phyloP scores from a whole-genome alignment of 2,888 invertebrate species.

The Nomada ferruginata region DNA sequence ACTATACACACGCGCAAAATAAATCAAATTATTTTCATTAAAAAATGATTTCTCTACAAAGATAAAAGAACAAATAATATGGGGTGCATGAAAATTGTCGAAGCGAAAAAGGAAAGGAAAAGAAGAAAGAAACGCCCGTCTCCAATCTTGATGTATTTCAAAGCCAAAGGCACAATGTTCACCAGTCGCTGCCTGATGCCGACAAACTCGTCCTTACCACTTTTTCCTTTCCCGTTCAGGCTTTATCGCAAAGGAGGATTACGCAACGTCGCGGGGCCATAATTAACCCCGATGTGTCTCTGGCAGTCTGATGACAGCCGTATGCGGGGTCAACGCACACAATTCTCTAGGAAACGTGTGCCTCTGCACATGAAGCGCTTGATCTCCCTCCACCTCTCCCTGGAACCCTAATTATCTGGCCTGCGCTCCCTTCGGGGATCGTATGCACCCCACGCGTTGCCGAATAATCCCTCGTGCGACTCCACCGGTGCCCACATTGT shows the following conservation, averaged over 20 bases:
- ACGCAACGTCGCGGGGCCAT: conserved; percentile 44
- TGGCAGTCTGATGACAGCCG: conserved; percentile 45
- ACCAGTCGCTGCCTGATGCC: not conserved
- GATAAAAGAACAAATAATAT: too few species aligned
- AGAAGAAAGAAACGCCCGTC: not conserved
- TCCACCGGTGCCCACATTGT: conserved; percentile 62
- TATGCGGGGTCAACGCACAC: conserved; percentile 52
- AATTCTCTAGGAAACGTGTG: conserved; percentile 60
- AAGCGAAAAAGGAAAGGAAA: too few species aligned
- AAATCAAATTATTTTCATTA: too few species aligned
- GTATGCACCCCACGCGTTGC: conserved; percentile 42
- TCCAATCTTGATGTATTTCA: not conserved
- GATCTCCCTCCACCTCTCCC: conserved; percentile 17
- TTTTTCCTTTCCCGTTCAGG: conserved; percentile 22
- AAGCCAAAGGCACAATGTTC: conserved; percentile 1
- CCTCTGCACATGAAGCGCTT: conserved; percentile 40
- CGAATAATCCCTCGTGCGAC: conserved; percentile 63
- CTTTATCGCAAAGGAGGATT: conserved; percentile 39
- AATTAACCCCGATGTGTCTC: conserved; percentile 65
- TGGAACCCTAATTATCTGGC: conserved; percentile 56
- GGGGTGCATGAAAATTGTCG: too few species aligned
- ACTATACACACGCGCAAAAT: too few species aligned
- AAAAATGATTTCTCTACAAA: too few species aligned
- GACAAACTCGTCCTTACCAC: not conserved
- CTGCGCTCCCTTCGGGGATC: conserved; percentile 50